Base-by-base conservation (phyloP, 2,797 vertebrate species). In the Limosa lapponica region DNA sequence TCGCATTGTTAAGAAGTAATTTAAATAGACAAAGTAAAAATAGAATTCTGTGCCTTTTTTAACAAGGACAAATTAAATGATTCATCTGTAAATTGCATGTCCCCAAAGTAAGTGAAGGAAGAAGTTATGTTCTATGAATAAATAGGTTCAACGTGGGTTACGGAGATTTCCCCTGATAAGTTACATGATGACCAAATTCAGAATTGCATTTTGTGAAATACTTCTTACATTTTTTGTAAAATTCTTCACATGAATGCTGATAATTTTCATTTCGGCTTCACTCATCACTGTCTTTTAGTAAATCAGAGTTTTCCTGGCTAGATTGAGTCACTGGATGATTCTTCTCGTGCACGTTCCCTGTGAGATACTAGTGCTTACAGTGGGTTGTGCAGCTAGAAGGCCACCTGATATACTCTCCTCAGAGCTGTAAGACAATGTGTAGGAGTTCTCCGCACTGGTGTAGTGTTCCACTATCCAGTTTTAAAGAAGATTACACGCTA, bases 1-100 rank as follows among this genome's bases (percentile, higher is more conserved):
- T 95, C 65, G 74, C 62, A 82, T 93, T 95, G 78, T 94, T 96
- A 92, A 73, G 65, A 52, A 70, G 48, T 87, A 96, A 97, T 85
- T 96, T 94, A 97, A 95, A 96, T 75, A 95, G 83, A 89, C 49
- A 89, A 96, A 95, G 88, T 95, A 96, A 95, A 97, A 98, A 97
- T 97, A 96, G 92, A 96, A 72, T 94, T 71, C 20, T 43, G 24
- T 92, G 73, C 46, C 28, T 3, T 96, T 94, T 96, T 91, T 27
- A 94, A 59, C 73, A 90, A 92, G 93, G 81, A 95, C 64, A 95
- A 95, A 96, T 96, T 93, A 95, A 97, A 95, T 97, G 71, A 97
- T 89, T 97, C 80, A 96, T 97, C 72, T 96, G 84, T 52, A 94
- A 87, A 89, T 93, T 90, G 41, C 80, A 72, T 94, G 64, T 83